Conservation (phyloP, 1,140 invertebrate genomes). For the Archivesica marissinica region DNA sequence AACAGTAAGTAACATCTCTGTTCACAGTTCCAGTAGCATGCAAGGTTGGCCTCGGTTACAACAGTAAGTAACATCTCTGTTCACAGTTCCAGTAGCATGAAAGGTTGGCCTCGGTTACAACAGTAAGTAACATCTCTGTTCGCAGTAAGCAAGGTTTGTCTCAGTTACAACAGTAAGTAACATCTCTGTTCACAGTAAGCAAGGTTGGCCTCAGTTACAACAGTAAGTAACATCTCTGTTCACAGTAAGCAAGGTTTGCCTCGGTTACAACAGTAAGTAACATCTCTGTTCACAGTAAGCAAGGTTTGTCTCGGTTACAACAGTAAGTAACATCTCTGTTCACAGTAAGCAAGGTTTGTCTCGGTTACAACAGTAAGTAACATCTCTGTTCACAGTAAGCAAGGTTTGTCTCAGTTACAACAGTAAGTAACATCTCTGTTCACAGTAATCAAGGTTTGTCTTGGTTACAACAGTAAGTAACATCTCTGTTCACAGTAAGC, state of each 20-base stretch:
- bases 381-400: not conserved
- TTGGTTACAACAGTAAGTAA: too few species aligned
- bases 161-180: too few species aligned
- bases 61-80: not conserved
- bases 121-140: not conserved
- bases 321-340: not conserved
- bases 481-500: not conserved
- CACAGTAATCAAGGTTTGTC: not conserved
- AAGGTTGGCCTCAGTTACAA: constrained; percentile 9
- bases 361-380: too few species aligned
- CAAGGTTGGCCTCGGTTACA: not conserved
- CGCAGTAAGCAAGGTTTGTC: not conserved
- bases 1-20: constrained; percentile 2
- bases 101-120: constrained; percentile 25
- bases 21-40: not conserved
- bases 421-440: not conserved
- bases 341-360: not conserved
- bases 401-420: not conserved
- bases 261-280: too few species aligned
- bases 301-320: not conserved
- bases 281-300: not conserved
- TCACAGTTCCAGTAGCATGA: constrained; percentile 16
- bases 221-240: not conserved
- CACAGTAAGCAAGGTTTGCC: not conserved
- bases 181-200: not conserved